Conservation (phyloP, 2,113 vertebrate species). For the Corythornis madagascariensis region DNA sequence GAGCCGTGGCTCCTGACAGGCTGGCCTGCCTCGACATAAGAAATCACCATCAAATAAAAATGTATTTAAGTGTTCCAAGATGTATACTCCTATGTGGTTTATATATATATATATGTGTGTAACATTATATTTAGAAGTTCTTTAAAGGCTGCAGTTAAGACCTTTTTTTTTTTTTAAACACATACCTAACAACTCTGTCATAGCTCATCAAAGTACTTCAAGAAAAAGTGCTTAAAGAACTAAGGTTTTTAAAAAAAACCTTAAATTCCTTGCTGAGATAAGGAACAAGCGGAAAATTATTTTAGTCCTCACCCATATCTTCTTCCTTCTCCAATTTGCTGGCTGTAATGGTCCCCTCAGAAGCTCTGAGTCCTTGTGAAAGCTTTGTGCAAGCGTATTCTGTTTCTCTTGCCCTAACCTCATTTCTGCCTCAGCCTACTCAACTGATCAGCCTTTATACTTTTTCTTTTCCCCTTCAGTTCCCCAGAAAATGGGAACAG, state of each 20-base stretch:
- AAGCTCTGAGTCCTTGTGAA: neutral
- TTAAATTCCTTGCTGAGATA: neutral
- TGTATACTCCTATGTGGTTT: neutral
- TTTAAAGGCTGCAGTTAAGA: neutral
- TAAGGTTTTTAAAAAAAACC: neutral
- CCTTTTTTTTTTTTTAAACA: neutral
- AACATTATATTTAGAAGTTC: conserved; percentile 5
- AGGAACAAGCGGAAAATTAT: neutral
- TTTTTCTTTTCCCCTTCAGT: neutral
- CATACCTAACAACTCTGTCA: neutral
- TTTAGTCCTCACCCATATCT: neutral
- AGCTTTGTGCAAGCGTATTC: neutral
- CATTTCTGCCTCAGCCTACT: neutral
- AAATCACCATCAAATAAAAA: neutral
- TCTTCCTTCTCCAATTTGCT: neutral
- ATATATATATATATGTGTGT: neutral
- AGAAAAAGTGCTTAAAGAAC: neutral
- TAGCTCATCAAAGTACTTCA: neutral
- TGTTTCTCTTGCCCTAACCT: neutral
- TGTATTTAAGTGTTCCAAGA: neutral
- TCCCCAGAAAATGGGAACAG: neutral
- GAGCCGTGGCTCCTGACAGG: neutral
- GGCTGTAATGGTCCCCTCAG: rapidly evolving
- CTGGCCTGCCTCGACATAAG: neutral
- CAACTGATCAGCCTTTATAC: neutral